Evolutionary conservation across 2,113 vertebrate genomes (phyloP), one percentile per base, ranked within the genome.

Genomic region (Chitala chitala): DNA sequence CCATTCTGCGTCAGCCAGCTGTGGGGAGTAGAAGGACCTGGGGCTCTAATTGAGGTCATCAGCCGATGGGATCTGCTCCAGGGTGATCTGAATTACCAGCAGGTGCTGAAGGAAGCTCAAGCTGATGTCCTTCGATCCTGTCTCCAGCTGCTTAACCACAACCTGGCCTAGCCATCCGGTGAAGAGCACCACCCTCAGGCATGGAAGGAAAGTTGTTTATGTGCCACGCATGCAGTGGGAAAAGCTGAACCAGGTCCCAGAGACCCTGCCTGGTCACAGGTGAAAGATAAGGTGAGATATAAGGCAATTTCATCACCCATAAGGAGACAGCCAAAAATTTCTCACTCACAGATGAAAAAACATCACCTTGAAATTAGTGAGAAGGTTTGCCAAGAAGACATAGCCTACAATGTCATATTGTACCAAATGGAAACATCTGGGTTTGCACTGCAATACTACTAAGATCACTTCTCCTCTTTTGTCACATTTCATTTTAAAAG

Each of bases 171-270:
- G 76, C 66, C 92, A 93, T 71, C 92, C 87, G 73, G 93, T 96
- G 82, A 98, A 79, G 82, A 99, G 74, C 0, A 92, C 94, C 79
- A 98, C 89, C 96, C 98, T 63, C 84, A 50, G 85, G 36, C 15
- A 53, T 3, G 53, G 2, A 51, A 24, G 17, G 53, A 53, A 50
- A 69, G 20, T 22, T 56, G 8, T 4, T n/a, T 56, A 24, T 4
- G 9, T 8, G 15, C 54, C 15, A 22, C 9, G 20, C 20, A n/a
- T n/a, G n/a, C n/a, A n/a, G n/a, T 20, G 12, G 48, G 20, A 51
- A 10, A 51, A 51, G 48, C 12, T 10, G 20, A 51, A 51, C 48
- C 20, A 8, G 12, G 7, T 51, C 2, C 48, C 20, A 20, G 48
- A 20, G 20, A 51, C 48, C 12, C 7, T 8, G 7, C 20, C 48